phyloP scores from a whole-genome alignment of 2,113 vertebrate genomes.

The Lampris megalopsis region DNA sequence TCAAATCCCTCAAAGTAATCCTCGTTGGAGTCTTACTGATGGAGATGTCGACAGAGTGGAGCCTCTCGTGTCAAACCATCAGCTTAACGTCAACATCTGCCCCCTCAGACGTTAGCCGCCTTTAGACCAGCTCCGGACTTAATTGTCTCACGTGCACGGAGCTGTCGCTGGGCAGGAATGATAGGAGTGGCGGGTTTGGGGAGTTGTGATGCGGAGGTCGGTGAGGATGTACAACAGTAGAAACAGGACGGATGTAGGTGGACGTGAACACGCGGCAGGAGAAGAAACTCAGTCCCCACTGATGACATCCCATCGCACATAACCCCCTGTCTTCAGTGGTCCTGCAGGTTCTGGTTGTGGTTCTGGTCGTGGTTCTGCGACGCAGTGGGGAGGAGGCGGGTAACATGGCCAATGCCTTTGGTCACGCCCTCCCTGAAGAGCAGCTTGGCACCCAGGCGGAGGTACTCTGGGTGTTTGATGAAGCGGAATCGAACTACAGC shows the following conservation, averaged over 20 bases:
- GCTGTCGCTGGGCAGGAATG: background rate
- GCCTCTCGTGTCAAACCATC: slow-evolving; percentile 32
- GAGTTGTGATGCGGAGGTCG: background rate
- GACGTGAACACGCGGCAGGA: slow-evolving; percentile 13
- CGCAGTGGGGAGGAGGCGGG: slow-evolving; percentile 88
- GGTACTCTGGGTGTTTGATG: slow-evolving; percentile 96
- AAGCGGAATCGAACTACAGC: slow-evolving; percentile 94
- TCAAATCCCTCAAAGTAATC: slow-evolving; percentile 29
- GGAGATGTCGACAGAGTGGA: background rate
- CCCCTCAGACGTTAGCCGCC: slow-evolving; percentile 14
- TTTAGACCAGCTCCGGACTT: slow-evolving; percentile 17
- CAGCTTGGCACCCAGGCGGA: slow-evolving; percentile 93
- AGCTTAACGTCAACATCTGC: slow-evolving; percentile 40
- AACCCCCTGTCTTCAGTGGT: slow-evolving; percentile 5
- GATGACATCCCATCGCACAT: background rate
- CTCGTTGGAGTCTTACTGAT: background rate
- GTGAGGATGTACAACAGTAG: slow-evolving; percentile 12
- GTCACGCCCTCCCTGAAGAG: slow-evolving; percentile 97
- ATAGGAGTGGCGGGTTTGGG: background rate
- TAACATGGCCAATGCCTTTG: slow-evolving; percentile 96
- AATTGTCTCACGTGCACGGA: background rate
- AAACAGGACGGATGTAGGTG: background rate
- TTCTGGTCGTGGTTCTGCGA: slow-evolving; percentile 70
- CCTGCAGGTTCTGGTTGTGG: slow-evolving; percentile 63
- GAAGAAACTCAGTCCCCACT: background rate